Evolutionary conservation across 2,113 vertebrate genomes (phyloP).

Genomic region (Peromyscus maniculatus): DNA sequence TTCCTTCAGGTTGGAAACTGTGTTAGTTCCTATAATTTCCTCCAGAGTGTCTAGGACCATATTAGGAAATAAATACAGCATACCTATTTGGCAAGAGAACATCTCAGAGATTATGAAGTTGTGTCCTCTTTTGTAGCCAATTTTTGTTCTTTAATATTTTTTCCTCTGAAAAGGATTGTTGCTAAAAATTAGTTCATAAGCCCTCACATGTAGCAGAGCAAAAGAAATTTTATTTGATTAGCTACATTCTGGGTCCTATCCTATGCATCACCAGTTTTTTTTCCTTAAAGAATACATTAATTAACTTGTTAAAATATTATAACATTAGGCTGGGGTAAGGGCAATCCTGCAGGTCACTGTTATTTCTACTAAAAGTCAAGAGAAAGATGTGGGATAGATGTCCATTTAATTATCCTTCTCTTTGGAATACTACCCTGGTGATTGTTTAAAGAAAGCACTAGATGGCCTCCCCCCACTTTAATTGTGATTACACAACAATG

Average conservation of each 20-base stretch:
- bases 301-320: background rate
- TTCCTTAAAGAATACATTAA: constrained; percentile 36
- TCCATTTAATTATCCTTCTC: constrained; percentile 1
- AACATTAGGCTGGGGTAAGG: background rate
- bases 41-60: background rate
- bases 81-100: background rate
- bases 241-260: background rate
- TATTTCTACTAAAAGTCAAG: constrained; percentile 8
- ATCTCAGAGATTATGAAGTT: background rate
- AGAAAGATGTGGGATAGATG: constrained; percentile 29
- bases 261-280: background rate
- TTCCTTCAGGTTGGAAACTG: background rate
- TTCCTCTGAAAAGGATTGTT: constrained; percentile 34
- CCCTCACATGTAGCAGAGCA: background rate
- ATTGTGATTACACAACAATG: background rate
- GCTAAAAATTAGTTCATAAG: constrained; percentile 41
- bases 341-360: background rate
- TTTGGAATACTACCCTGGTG: background rate
- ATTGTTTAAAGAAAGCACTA: constrained; percentile 33
- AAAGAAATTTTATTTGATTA: constrained; percentile 42
- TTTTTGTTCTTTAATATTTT: background rate
- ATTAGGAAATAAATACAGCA: background rate
- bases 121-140: background rate
- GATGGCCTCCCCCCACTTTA: background rate
- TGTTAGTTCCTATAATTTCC: background rate